Conservation (phyloP, 1,140 invertebrate genomes). For the Homarus americanus region DNA sequence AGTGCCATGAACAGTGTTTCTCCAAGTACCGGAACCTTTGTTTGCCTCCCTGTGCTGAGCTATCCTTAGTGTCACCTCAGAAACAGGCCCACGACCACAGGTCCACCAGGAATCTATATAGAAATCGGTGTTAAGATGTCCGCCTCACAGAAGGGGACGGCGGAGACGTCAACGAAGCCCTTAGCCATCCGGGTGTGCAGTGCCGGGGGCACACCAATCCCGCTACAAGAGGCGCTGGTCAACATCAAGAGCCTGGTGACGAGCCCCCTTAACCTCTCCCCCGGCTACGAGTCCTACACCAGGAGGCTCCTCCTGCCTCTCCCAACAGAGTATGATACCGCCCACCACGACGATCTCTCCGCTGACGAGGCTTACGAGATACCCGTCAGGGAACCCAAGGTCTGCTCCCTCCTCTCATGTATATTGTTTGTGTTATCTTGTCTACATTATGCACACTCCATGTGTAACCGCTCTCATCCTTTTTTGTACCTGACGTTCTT, state of each 20-base stretch:
- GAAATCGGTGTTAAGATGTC: not conserved
- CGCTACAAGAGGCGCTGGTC: constrained; percentile 50
- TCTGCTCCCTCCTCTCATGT: not conserved
- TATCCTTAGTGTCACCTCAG: no score
- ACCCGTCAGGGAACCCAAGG: constrained; percentile 55
- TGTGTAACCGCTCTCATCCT: no score
- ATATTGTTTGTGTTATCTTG: not conserved
- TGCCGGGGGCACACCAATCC: constrained; percentile 8
- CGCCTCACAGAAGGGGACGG: not conserved
- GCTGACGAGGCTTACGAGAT: constrained; percentile 81
- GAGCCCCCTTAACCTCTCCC: constrained; percentile 64
- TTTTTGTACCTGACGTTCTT: not conserved
- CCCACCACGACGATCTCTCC: constrained; percentile 85
- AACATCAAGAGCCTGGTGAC: constrained; percentile 56
- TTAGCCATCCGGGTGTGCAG: constrained; percentile 51
- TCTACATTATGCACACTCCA: not conserved
- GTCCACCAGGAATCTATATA: not conserved
- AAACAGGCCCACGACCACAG: no score
- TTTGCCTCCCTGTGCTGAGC: no score
- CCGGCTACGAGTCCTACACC: constrained; percentile 87
- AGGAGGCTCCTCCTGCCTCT: constrained; percentile 83
- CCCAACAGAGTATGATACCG: constrained; percentile 84
- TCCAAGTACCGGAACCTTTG: no score
- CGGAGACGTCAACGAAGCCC: constrained; percentile 8
- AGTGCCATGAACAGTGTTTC: no score